Conservation (phyloP, 2,113 vertebrate species). For the Clarias macrocephalus region DNA sequence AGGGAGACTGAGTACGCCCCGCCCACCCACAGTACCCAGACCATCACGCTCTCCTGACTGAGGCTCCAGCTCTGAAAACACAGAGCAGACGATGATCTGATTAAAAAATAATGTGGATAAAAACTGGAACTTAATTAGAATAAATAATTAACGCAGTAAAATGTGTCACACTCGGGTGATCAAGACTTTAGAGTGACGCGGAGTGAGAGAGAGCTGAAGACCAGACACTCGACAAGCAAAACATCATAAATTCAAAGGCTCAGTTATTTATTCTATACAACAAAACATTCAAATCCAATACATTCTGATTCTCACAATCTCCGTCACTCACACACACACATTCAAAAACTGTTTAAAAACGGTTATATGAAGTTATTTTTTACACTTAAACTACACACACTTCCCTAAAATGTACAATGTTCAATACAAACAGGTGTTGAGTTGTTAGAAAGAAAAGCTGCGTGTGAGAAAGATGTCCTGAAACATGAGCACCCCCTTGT, state of each 20-base stretch:
- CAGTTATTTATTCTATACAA: constrained; percentile 25
- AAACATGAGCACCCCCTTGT: background rate
- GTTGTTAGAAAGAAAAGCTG: background rate
- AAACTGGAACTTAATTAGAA: background rate
- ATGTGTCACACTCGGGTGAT: too few species aligned
- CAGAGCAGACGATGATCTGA: background rate
- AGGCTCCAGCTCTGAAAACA: background rate
- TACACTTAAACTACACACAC: constrained; percentile 5
- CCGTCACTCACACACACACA: background rate
- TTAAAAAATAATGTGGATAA: background rate
- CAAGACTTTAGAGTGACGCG: too few species aligned
- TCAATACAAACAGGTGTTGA: constrained; percentile 11
- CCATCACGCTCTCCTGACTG: background rate
- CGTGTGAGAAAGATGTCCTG: background rate
- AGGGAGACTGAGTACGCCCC: background rate
- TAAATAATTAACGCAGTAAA: background rate
- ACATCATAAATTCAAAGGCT: background rate
- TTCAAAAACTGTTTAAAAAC: background rate
- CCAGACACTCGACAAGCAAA: too few species aligned
- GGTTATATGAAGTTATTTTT: background rate
- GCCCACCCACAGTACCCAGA: background rate
- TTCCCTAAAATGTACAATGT: constrained; percentile 9
- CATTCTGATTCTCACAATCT: background rate
- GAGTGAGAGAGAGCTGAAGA: background rate
- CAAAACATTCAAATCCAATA: constrained; percentile 5